Evolutionary conservation across 2,888 invertebrate genomes (phyloP).

Genomic region (Andrena fulva): DNA sequence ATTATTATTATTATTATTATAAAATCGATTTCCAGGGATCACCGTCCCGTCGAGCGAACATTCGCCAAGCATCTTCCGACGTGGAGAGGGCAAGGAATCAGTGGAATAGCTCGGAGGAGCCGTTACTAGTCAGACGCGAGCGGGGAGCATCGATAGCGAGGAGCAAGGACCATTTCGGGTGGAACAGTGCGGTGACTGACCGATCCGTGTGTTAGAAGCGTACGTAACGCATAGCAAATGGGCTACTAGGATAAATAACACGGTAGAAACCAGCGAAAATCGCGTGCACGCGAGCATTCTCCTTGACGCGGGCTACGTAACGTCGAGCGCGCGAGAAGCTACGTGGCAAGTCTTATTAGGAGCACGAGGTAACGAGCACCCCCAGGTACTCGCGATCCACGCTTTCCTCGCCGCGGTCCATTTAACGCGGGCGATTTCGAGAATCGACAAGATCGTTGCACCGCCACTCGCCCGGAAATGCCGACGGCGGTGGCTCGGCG

Average conservation of each 20-base stretch:
- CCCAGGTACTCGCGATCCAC: constrained; percentile 24
- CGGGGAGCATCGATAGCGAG: not conserved
- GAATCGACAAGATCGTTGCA: not conserved
- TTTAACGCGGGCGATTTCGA: constrained; percentile 19
- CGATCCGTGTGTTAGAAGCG: too few relatives aligned
- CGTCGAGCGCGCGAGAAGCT: not conserved
- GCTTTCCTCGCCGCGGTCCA: constrained; percentile 31
- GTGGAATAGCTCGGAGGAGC: not conserved
- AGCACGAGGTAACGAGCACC: constrained; percentile 26
- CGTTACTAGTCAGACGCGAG: not conserved
- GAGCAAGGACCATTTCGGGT: not conserved
- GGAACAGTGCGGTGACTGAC: too few relatives aligned
- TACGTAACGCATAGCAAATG: not conserved
- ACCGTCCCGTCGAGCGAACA: too few relatives aligned
- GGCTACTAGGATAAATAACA: not conserved
- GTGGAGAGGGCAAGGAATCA: not conserved
- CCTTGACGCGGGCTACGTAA: not conserved
- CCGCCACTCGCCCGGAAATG: constrained; percentile 18
- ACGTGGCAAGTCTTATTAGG: constrained; percentile 21
- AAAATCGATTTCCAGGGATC: not conserved
- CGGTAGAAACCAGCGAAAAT: constrained; percentile 4
- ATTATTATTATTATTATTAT: too few relatives aligned
- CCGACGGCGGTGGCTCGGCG: not conserved
- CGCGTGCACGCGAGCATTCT: constrained; percentile 4
- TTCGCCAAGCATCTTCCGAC: too few relatives aligned